Evolutionary conservation across 92 coral and sea anemone genomes (phyloP).

Genomic region (Plumapathes pennacea): DNA sequence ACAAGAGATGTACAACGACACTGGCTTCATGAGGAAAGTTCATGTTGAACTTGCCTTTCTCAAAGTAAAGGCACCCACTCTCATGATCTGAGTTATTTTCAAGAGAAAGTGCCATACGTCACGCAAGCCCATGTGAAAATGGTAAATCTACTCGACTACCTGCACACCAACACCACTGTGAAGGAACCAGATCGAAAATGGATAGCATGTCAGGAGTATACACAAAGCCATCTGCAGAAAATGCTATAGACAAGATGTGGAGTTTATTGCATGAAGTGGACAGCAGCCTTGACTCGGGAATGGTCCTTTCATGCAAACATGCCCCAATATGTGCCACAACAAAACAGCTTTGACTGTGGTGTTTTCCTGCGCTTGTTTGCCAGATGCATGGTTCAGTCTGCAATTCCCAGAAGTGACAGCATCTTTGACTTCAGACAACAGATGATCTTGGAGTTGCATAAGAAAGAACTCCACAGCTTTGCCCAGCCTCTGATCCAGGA

Average conservation of each 20-base stretch:
- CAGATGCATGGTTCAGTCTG: slow-evolving; percentile 14
- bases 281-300: slow-evolving; percentile 6
- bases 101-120: slow-evolving; percentile 40
- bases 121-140: slow-evolving; percentile 40
- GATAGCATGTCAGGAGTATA: slow-evolving; percentile 31
- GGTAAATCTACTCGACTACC: slow-evolving; percentile 40
- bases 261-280: slow-evolving; percentile 16
- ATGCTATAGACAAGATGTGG: slow-evolving; percentile 20
- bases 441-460: slow-evolving; percentile 52
- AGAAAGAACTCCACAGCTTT: slow-evolving; percentile 15
- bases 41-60: slow-evolving; percentile 33
- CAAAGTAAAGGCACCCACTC: slow-evolving; percentile 53
- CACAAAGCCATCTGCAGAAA: slow-evolving; percentile 10
- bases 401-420: slow-evolving; percentile 9
- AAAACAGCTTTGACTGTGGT: slow-evolving; percentile 18
- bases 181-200: slow-evolving; percentile 35
- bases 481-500: slow-evolving; percentile 18
- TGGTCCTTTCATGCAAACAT: not conserved
- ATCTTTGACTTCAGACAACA: slow-evolving; percentile 21
- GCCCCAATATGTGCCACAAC: slow-evolving; percentile 19
- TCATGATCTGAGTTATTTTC: slow-evolving; percentile 45
- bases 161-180: slow-evolving; percentile 22
- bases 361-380: slow-evolving; percentile 24
- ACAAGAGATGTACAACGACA: slow-evolving; percentile 48
- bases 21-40: slow-evolving; percentile 42